These are phyloP conservation scores for Diorhabda elongata DNA, from an alignment of 1,140 invertebrate species.

Conservation along the genomic window DNA sequence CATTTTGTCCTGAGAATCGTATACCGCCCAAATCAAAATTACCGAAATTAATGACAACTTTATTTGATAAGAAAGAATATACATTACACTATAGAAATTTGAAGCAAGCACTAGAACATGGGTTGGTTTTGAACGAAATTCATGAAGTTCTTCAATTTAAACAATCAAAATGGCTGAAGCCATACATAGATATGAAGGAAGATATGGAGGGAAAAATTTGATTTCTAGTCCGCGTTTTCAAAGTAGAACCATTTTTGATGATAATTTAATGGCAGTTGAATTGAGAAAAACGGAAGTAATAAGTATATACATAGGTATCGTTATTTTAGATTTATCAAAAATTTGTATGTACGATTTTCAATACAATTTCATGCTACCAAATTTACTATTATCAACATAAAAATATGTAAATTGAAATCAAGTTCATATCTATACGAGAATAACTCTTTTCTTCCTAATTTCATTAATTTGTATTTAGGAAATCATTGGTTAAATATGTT, in stretches of 20 bases:
- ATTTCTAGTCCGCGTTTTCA: constrained; percentile 30
- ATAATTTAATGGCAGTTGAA: constrained; percentile 43
- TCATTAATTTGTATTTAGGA: too few relatives aligned
- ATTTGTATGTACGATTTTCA: constrained; percentile 30
- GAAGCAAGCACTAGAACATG: constrained; percentile 49
- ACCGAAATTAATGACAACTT: constrained; percentile 24
- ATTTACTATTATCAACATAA: too few relatives aligned
- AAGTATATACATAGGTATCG: constrained; percentile 45
- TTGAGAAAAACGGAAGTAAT: constrained; percentile 37
- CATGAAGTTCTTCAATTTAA: constrained; percentile 52
- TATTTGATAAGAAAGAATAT: constrained; percentile 28
- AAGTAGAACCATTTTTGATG: constrained; percentile 31
- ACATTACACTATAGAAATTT: constrained; percentile 51
- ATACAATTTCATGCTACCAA: constrained; percentile 25
- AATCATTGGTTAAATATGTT: too few relatives aligned
- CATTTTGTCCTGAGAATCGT: constrained; percentile 29
- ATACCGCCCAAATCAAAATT: constrained; percentile 8
- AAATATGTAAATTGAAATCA: too few relatives aligned
- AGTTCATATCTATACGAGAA: too few relatives aligned
- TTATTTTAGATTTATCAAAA: constrained; percentile 45
- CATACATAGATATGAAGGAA: constrained; percentile 37
- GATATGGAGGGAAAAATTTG: constrained; percentile 13
- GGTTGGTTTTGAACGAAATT: constrained; percentile 50
- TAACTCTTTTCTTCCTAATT: too few relatives aligned
- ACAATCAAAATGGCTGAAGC: constrained; percentile 50